Percentiles rank a stretch among this genome's conserved stretches.
Evolutionary conservation across 1,140 invertebrate genomes (phyloP).

Genomic region (Drosophila elegans): DNA sequence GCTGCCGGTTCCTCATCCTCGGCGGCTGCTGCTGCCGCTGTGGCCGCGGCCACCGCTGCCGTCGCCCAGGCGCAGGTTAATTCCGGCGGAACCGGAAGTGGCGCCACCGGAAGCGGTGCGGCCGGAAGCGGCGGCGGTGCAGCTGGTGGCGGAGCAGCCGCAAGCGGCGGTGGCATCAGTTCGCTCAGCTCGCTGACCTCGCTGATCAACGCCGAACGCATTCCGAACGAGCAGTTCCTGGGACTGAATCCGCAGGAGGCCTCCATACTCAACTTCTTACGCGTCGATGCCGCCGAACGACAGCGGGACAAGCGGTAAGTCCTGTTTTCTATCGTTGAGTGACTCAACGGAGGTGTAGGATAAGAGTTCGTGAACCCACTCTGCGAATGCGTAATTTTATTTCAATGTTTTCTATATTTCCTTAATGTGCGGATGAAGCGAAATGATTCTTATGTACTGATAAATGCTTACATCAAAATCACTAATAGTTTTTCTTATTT

Average conservation of each 20-base stretch:
- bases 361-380: too few species aligned
- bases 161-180: constrained; percentile 57
- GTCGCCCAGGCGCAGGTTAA: constrained; percentile 29
- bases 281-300: constrained; percentile 87
- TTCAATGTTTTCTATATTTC: background rate
- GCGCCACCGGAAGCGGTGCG: constrained; percentile 16
- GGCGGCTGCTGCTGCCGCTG: constrained; percentile 46
- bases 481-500: too few species aligned
- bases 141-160: constrained; percentile 6
- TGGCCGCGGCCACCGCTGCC: constrained; percentile 32
- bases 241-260: constrained; percentile 86
- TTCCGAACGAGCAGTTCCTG: constrained; percentile 83
- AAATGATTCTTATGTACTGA: too few species aligned
- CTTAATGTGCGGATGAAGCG: too few species aligned
- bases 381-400: background rate
- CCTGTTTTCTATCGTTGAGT: too few species aligned
- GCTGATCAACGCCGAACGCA: constrained; percentile 83
- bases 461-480: too few species aligned
- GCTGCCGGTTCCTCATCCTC: constrained; percentile 49
- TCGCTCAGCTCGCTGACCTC: constrained; percentile 82
- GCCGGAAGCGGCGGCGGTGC: constrained; percentile 17
- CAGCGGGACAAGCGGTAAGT: constrained; percentile 87
- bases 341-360: too few species aligned
- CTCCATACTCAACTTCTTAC: constrained; percentile 88
- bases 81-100: constrained; percentile 19